phyloP scores from a whole-genome alignment of 2,797 vertebrate genomes.

The Sebastes variabilis region DNA sequence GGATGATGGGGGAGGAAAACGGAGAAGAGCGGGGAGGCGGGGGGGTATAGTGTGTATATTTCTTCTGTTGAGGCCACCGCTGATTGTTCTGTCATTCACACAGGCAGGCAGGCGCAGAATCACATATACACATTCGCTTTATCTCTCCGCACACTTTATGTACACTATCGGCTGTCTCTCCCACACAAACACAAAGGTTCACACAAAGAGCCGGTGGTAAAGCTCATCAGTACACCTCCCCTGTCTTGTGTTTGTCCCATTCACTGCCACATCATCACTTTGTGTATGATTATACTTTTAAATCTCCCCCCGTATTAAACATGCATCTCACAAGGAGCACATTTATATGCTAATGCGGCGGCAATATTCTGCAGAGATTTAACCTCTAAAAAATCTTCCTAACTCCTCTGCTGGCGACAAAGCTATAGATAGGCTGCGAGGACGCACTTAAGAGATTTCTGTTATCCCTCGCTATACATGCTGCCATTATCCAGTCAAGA shows the following conservation, averaged over 20 bases:
- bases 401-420: conserved; percentile 63
- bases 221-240: conserved; percentile 70
- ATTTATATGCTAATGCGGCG: conserved; percentile 83
- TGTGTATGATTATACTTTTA: conserved; percentile 83
- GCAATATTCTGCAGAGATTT: conserved; percentile 76
- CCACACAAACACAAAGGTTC: conserved; percentile 36
- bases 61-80: conserved; percentile 49
- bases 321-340: conserved; percentile 76
- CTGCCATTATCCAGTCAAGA: conserved; percentile 57
- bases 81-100: conserved; percentile 74
- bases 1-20: not conserved
- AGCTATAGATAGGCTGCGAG: conserved; percentile 51
- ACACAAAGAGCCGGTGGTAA: conserved; percentile 33
- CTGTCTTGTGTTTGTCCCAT: conserved; percentile 74
- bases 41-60: conserved; percentile 47
- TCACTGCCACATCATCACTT: conserved; percentile 81
- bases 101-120: conserved; percentile 31
- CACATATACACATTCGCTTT: conserved; percentile 34
- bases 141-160: conserved; percentile 46
- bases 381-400: conserved; percentile 77
- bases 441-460: conserved; percentile 63
- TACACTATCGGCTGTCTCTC: conserved; percentile 27
- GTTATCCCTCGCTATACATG: conserved; percentile 58
- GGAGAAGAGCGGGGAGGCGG: not conserved
- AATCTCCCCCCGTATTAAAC: conserved; percentile 78